phyloP scores from a whole-genome alignment of 2,113 vertebrate genomes.

The Pangasianodon gigas region DNA sequence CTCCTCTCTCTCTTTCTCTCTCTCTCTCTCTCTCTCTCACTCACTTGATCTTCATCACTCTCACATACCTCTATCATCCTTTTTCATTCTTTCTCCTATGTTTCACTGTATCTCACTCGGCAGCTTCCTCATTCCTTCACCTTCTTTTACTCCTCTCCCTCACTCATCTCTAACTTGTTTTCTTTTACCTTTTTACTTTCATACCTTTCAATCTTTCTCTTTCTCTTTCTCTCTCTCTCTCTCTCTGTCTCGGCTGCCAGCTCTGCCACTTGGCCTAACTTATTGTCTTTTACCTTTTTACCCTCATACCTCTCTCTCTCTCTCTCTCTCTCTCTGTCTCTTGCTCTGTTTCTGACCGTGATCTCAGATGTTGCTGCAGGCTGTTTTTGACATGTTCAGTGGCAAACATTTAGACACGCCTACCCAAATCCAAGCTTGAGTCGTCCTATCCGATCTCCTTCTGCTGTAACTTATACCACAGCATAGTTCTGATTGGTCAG shows the following conservation, averaged over 20 bases:
- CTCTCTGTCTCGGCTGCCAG: neutral
- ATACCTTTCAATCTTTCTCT: conserved; percentile 13
- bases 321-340: neutral
- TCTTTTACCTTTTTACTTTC: neutral
- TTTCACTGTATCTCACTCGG: neutral
- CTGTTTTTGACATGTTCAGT: conserved; percentile 57
- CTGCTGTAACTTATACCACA: neutral
- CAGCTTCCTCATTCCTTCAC: neutral
- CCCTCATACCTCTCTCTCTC: conserved; percentile 42
- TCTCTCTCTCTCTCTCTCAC: neutral
- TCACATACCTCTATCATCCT: conserved; percentile 41
- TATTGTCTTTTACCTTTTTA: neutral
- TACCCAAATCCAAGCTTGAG: neutral
- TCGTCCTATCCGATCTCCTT: neutral
- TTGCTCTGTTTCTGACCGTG: conserved; percentile 58
- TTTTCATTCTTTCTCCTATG: neutral
- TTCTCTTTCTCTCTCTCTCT: neutral
- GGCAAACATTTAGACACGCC: conserved; percentile 29
- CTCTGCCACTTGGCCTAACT: no score
- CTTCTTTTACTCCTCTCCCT: neutral
- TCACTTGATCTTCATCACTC: conserved; percentile 24
- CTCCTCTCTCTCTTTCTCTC: neutral
- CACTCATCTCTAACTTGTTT: conserved; percentile 8
- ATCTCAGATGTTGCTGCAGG: conserved; percentile 60
- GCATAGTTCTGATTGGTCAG: neutral